Conservation (phyloP, 2,888 invertebrate genomes). For the Crepidodera aurea region DNA sequence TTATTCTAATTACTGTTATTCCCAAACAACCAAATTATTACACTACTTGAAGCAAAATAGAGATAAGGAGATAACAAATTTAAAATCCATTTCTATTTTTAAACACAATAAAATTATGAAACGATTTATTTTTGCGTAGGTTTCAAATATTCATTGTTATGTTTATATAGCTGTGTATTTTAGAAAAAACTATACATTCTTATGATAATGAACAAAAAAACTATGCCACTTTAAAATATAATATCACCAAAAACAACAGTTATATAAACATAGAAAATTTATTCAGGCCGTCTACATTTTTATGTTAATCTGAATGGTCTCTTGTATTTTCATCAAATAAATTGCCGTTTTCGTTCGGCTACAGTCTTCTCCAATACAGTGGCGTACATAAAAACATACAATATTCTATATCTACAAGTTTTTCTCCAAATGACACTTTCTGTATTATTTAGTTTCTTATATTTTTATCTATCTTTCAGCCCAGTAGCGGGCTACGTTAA, state of each 20-base stretch:
- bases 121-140: neutral
- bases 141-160: neutral
- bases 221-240: conserved; percentile 15
- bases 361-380: neutral
- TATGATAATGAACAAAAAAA: conserved; percentile 19
- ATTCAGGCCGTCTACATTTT: conserved; percentile 31
- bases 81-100: neutral
- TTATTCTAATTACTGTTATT: too few species aligned
- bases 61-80: too few species aligned
- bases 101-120: neutral
- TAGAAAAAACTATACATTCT: neutral
- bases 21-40: too few species aligned
- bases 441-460: too few species aligned
- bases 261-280: conserved; percentile 25
- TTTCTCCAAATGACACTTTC: too few species aligned
- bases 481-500: too few species aligned
- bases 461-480: too few species aligned
- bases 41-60: too few species aligned
- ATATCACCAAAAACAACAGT: conserved; percentile 24
- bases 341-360: conserved; percentile 12
- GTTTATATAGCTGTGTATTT: neutral
- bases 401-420: too few species aligned
- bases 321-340: conserved; percentile 30
- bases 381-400: too few species aligned
- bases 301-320: conserved; percentile 32